Conservation (phyloP, 2,113 vertebrate species). For the Oryzias javanicus region DNA sequence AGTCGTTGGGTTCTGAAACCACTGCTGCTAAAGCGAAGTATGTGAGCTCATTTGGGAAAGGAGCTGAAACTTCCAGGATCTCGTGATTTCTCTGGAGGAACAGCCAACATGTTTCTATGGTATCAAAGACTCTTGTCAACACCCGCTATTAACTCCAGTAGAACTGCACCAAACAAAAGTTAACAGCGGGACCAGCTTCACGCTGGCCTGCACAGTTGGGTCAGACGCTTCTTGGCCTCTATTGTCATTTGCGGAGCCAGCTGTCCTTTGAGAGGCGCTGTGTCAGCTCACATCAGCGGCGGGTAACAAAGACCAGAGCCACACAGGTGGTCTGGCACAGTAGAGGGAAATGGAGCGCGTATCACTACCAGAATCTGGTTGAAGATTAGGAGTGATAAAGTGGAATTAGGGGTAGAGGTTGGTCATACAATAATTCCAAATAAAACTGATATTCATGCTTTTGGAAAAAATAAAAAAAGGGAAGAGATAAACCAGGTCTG, state of each 20-base stretch:
- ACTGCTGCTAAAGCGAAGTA: constrained; percentile 13
- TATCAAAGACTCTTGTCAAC: too few species aligned
- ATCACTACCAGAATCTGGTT: constrained; percentile 4
- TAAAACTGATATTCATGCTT: neutral
- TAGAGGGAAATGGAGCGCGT: neutral
- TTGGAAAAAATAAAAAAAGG: neutral
- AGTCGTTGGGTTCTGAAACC: constrained; percentile 17
- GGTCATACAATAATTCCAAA: neutral
- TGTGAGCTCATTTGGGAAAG: neutral
- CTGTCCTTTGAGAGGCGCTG: constrained; percentile 48
- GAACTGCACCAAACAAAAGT: constrained; percentile 16
- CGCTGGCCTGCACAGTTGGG: constrained; percentile 13
- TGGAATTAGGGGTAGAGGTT: neutral
- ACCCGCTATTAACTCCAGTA: neutral
- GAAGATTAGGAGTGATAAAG: neutral
- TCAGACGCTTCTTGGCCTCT: constrained; percentile 43
- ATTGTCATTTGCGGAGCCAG: constrained; percentile 42
- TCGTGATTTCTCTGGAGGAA: too few species aligned
- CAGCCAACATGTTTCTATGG: too few species aligned
- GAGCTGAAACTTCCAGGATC: too few species aligned
- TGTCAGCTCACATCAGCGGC: constrained; percentile 56
- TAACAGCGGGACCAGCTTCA: constrained; percentile 15
- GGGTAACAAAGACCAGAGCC: constrained; percentile 32
- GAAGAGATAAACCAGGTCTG: constrained; percentile 8
- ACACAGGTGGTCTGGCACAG: constrained; percentile 49